Evolutionary conservation across 2,888 invertebrate genomes (phyloP), one percentile per base, ranked within the genome.

Genomic region (Campoplex capitator): DNA sequence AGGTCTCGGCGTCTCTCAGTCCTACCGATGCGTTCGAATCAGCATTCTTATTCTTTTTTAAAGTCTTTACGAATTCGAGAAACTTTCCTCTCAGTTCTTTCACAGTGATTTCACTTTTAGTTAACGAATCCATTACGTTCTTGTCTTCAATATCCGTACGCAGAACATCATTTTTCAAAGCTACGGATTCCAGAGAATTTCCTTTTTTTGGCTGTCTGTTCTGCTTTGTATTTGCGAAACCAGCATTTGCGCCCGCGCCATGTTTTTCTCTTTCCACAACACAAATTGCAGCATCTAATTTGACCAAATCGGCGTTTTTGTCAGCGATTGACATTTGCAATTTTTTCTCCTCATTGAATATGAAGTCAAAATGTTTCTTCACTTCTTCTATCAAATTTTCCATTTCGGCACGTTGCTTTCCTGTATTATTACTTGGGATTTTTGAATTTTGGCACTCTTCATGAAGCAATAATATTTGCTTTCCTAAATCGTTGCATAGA

Each of bases 351-450:
- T 91, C 90, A 4, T 88, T 87, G 1, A 85, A 70, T 88, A 92
- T 88, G 13, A 58, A 28, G 8, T 84, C 78, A 1, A 91, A 67
- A 83, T 91, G 91, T 6, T 91, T 89, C 1, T 89, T 89, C 32
- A 95, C 94, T 89, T 94, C 95, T 62, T 95, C 95, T 79, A 95
- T 95, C 67, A 95, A 94, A 76, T 75, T 62, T 95, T 89, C 85
- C 89, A 88, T 87, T 87, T 88, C 77, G 13, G 88, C 88, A 58
- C 89, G 88, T 89, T 92, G 90, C 58, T 87, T 82, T 88, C 92
- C 89, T 58, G 91, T 81, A 71, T 91, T 90, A 11, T 85, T 87
- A 68, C 91, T 90, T 0, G 88, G 48, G 56, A 90, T 91, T 79
- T 90, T 88, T 68, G 91, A 83, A 48, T 84, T 84, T 45, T 89